Conservation (phyloP, 2,797 vertebrate genomes). For the Emys orbicularis region DNA sequence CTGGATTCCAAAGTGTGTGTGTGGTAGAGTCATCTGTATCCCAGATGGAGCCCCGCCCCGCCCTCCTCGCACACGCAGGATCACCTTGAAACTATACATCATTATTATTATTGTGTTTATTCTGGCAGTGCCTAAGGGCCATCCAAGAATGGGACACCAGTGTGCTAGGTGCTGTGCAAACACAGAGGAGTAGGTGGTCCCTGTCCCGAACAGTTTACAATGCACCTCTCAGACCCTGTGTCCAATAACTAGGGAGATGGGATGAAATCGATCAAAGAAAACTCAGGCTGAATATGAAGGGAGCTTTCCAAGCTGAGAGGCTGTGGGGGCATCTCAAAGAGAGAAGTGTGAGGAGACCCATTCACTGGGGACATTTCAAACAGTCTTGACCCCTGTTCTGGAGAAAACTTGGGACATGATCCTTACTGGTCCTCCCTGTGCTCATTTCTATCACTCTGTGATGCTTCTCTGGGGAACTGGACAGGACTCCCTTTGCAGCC, state of each 20-base stretch:
- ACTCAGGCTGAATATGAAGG: background rate
- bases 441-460: background rate
- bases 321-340: background rate
- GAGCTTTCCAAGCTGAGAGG: background rate
- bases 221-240: background rate
- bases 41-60: background rate
- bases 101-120: background rate
- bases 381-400: background rate
- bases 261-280: background rate
- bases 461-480: background rate
- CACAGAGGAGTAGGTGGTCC: too few relatives aligned
- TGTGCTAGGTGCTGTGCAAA: too few relatives aligned
- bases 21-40: background rate
- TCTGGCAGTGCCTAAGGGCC: background rate
- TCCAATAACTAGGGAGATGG: background rate
- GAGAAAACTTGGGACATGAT: background rate
- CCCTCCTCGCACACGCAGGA: rapidly evolving
- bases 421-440: background rate
- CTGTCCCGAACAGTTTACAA: too few relatives aligned
- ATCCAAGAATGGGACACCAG: background rate
- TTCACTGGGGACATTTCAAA: background rate
- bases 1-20: background rate
- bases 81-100: rapidly evolving
- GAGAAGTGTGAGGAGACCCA: background rate
- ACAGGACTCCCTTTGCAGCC: background rate